These are phyloP conservation scores for Tenualosa ilisha DNA, from an alignment of 2,797 vertebrate genomes.

Conservation along the genomic window DNA sequence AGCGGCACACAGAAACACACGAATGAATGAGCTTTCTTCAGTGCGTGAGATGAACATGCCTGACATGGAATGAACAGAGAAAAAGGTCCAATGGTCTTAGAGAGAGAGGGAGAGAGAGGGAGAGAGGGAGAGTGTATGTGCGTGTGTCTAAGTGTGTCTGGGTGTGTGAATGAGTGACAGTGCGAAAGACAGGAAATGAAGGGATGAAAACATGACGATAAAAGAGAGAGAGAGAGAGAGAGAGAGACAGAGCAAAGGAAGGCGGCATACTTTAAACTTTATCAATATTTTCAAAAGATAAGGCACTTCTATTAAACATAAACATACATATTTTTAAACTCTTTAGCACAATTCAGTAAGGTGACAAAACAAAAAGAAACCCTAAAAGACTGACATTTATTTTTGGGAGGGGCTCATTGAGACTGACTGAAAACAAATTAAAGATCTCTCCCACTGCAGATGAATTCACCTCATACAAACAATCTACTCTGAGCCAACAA, in stretches of 20 bases:
- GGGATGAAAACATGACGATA: background rate
- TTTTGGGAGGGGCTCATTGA: background rate
- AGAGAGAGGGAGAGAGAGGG: background rate
- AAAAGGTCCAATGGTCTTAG: background rate
- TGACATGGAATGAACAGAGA: slow-evolving; percentile 15
- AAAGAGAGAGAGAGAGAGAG: background rate
- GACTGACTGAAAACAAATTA: background rate
- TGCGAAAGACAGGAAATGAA: background rate
- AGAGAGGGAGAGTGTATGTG: background rate
- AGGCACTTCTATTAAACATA: slow-evolving; percentile 20
- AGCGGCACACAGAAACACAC: background rate
- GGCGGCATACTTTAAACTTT: slow-evolving; percentile 12
- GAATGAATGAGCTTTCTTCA: background rate
- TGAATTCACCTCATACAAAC: background rate
- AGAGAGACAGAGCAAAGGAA: background rate
- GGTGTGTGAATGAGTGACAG: background rate
- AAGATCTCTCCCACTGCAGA: background rate
- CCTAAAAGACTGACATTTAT: background rate
- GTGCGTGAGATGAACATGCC: background rate
- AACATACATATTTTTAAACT: background rate
- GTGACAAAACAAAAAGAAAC: background rate
- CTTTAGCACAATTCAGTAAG: background rate
- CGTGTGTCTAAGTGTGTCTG: background rate
- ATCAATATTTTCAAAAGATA: slow-evolving; percentile 20
- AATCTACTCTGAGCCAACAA: background rate